These are phyloP conservation scores for Ectropis grisescens DNA, from an alignment of 1,140 invertebrate genomes.

Conservation along the genomic window DNA sequence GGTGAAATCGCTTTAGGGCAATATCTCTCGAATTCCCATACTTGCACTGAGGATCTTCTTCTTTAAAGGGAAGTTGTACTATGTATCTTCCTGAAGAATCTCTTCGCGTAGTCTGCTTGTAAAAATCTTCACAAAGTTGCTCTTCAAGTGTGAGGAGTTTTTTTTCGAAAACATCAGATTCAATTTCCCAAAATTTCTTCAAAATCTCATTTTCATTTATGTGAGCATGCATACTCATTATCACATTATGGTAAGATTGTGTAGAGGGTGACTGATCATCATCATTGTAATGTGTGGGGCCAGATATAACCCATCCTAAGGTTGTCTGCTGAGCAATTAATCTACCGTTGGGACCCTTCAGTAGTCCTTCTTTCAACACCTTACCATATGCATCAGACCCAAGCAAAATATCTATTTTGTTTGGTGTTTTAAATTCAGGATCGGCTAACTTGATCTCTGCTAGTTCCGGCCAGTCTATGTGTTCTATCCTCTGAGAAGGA, in stretches of 20 bases:
- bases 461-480: background rate
- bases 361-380: conserved; percentile 3
- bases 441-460: conserved; percentile 2
- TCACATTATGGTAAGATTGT: background rate
- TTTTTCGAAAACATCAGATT: conserved; percentile 1
- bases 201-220: conserved; percentile 8
- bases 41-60: conserved; percentile 5
- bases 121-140: conserved; percentile 10
- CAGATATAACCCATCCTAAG: conserved; percentile 14
- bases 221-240: conserved; percentile 3
- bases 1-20: conserved; percentile 5
- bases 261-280: too few species aligned
- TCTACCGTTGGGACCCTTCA: background rate
- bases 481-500: background rate
- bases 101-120: conserved; percentile 5
- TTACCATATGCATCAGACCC: conserved; percentile 10
- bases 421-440: conserved; percentile 4
- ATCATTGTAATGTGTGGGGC: conserved; percentile 1
- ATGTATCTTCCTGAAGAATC: conserved; percentile 9
- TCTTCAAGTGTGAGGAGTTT: conserved; percentile 7
- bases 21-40: conserved; percentile 6
- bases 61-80: conserved; percentile 11
- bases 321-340: conserved; percentile 7
- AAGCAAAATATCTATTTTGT: conserved; percentile 10
- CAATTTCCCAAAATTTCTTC: conserved; percentile 14